A percentile compares a stretch with the other conserved stretches of the same genome.
phyloP scores from a whole-genome alignment of 1,140 invertebrate genomes.

The Dinoponera quadriceps region DNA sequence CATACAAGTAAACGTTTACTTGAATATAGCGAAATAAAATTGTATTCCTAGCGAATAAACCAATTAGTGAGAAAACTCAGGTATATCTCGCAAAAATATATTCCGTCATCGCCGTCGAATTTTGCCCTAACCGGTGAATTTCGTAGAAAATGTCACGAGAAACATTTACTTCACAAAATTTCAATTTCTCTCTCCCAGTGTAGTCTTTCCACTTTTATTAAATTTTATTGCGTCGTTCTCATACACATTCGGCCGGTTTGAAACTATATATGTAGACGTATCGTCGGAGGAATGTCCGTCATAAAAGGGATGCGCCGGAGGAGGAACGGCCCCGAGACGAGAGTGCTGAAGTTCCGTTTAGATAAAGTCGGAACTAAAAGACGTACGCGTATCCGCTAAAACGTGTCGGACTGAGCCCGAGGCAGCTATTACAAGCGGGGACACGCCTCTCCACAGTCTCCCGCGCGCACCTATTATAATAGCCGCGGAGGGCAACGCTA shows the following conservation, averaged over 20 bases:
- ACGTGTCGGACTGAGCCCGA: conserved; percentile 44
- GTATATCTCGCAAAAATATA: no score
- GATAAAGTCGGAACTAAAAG: conserved; percentile 38
- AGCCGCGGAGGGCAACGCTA: conserved; percentile 68
- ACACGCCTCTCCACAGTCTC: conserved; percentile 67
- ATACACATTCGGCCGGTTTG: background rate
- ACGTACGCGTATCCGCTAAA: conserved; percentile 51
- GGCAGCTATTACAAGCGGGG: conserved; percentile 73
- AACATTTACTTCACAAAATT: no score
- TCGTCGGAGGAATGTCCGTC: conserved; percentile 34
- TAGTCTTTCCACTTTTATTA: no score
- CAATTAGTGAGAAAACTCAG: no score
- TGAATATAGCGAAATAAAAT: no score
- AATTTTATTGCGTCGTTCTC: no score
- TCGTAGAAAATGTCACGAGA: no score
- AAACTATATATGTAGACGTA: conserved; percentile 31
- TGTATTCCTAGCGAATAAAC: no score
- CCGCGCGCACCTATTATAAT: conserved; percentile 71
- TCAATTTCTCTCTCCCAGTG: no score
- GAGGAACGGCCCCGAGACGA: conserved; percentile 9
- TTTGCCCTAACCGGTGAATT: no score
- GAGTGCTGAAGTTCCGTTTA: conserved; percentile 32
- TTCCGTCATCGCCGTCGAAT: no score
- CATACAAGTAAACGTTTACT: no score
- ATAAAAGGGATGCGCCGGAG: conserved; percentile 28